Evolutionary conservation across 2,797 vertebrate genomes (phyloP), one percentile per base, ranked within the genome.

Genomic region (Geotrypetes seraphini): DNA sequence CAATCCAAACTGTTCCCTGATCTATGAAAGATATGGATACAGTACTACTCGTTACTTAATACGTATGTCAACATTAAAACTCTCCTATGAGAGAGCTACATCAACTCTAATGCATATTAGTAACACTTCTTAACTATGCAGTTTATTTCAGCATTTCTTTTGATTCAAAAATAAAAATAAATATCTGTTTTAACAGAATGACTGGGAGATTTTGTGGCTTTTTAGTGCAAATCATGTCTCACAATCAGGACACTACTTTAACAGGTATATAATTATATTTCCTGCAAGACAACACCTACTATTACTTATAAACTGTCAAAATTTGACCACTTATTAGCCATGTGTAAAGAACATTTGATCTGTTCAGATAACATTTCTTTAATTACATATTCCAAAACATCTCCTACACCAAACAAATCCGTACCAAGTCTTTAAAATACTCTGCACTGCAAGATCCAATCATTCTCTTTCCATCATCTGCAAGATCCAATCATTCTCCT

Each of bases 1-100:
- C 83, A 81, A 81, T 78, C 79, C 75, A 80, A 79, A 78, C 73
- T 69, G 73, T 69, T 81, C 67, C 71, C 75, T 66, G 73, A 75
- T 78, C 77, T 76, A 76, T 78, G 74, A 75, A 75, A 79, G 79
- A 77, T 73, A 77, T 43, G 51, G 68, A 75, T 69, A 77, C 54
- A 44, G 65, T 72, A 61, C 71, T 66, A 75, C n/a, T n/a, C n/a
- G 73, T 75, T 75, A 73, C 67, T 64, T 73, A 67, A 78, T 32
- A 64, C 71, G 75, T 77, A 80, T 71, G n/a, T 73, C 60, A 68
- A 69, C 73, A 77, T 74, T 75, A 74, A 77, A 79, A 75, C 77
- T 64, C 66, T 53, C 44, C 66, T 65, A 73, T 36, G 60, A 75
- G 77, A 78, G 76, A 81, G 69, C 75, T 78, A 68, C 78, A 78